A percentile compares a stretch with the other conserved stretches of the same genome.
These are phyloP conservation scores for Periophthalmodon schlosseri DNA, from an alignment of 2,113 vertebrate species.

Conservation along the genomic window DNA sequence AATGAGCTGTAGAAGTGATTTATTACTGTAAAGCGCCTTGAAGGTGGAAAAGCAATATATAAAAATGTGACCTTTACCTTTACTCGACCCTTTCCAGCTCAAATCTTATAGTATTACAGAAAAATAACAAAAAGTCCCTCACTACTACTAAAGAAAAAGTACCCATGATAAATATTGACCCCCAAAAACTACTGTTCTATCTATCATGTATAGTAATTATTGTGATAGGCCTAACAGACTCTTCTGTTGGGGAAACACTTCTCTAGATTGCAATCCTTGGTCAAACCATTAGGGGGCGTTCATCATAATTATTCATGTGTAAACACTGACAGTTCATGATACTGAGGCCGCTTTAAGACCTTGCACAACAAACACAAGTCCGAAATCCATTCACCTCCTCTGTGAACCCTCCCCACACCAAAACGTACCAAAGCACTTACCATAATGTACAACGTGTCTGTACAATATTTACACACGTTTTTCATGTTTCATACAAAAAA, in stretches of 20 bases:
- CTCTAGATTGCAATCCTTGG: not conserved
- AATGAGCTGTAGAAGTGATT: no score
- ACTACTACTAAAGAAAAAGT: no score
- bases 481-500: not conserved
- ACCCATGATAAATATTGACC: no score
- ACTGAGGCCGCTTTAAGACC: not conserved
- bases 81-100: no score
- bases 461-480: conserved; percentile 1
- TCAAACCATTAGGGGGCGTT: not conserved
- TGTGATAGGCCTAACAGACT: not conserved
- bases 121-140: no score
- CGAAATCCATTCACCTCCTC: not conserved
- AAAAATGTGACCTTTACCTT: no score
- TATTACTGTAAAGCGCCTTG: no score
- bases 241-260: not conserved
- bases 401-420: not conserved
- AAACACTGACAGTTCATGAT: not conserved
- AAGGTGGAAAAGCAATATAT: no score
- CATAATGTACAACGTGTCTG: not conserved
- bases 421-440: not conserved
- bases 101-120: no score
- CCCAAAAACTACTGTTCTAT: no score
- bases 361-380: not conserved
- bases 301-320: not conserved
- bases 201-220: no score